Evolutionary conservation across 2,113 vertebrate species (phyloP), one percentile per base, ranked within the genome.

Genomic region (Anarhynchus alexandrinus): DNA sequence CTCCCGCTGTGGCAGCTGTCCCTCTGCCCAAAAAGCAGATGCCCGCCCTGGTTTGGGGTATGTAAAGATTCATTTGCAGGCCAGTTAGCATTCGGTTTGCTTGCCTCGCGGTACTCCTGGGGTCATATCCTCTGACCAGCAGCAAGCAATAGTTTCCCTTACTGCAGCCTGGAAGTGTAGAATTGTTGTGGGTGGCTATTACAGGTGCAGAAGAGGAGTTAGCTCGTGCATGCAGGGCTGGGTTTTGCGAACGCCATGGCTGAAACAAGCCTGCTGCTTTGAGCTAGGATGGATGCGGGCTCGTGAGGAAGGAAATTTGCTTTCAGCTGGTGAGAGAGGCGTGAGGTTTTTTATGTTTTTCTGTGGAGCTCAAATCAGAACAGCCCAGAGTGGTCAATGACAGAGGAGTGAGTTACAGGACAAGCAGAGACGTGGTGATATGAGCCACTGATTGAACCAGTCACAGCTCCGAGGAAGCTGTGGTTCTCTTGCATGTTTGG

Each of bases 11-110:
- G 78, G 66, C 81, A 94, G 84, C 86, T 95, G 95, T 95, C 84
- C 91, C 71, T 93, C 93, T 95, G 89, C 91, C 93, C 94, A 82
- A 95, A 96, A 97, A 91, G 25, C 93, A 96, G 94, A 94, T 90
- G 91, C 83, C 34, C 9, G 6, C 74, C 71, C 82, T 72, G 84
- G 70, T 5, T 78, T 85, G 90, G 40, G 88, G 66, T 62, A 76
- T 80, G 73, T 82, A 62, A 91, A 93, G 58, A 61, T 74, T 58
- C 58, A 38, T 51, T 71, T 69, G 58, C 77, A 94, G 81, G 57
- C 61, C 83, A 87, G 81, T 59, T 18, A 74, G 7, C 77, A 57
- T 93, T 95, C n/a, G 36, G 11, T 87, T 89, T 69, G 73, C 78
- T 85, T 59, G 72, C 38, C 51, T 93, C 0, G 0, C 88, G 74